Conservation (phyloP, 2,888 invertebrate genomes). For the Ormyrus thymus region DNA sequence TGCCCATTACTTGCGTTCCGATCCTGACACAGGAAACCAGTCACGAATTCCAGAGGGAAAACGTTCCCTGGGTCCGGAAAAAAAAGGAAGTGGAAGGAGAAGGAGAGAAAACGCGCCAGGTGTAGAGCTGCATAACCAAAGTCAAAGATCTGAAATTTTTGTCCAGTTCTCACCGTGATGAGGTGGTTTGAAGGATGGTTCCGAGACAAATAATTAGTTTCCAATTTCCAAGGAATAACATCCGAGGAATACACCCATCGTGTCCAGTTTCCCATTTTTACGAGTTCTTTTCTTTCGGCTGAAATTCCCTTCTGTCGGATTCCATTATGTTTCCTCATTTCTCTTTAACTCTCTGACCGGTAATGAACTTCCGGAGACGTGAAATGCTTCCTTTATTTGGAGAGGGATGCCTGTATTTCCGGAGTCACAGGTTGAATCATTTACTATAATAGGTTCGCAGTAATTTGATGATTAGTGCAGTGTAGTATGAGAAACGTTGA, state of each 20-base stretch:
- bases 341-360: conserved; percentile 16
- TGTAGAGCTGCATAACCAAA: conserved; percentile 5
- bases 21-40: no score
- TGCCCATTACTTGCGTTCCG: no score
- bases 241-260: not conserved
- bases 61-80: not conserved
- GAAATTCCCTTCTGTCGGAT: conserved; percentile 54
- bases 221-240: conserved; percentile 27
- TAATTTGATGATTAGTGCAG: no score
- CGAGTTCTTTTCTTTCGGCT: conserved; percentile 42
- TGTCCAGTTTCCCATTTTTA: conserved; percentile 36
- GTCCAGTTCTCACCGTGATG: conserved; percentile 30
- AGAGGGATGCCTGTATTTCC: conserved; percentile 1
- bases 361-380: conserved; percentile 41
- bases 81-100: conserved; percentile 1
- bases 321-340: conserved; percentile 50
- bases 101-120: not conserved
- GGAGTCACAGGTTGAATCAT: not conserved
- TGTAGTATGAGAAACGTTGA: no score
- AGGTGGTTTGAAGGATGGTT: not conserved
- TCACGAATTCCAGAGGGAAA: no score
- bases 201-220: conserved; percentile 49
- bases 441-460: no score
- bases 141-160: conserved; percentile 10
- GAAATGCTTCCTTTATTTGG: conserved; percentile 39